Evolutionary conservation across 2,113 vertebrate genomes (phyloP), one percentile per base, ranked within the genome.

Genomic region (Dasyornis broadbenti): DNA sequence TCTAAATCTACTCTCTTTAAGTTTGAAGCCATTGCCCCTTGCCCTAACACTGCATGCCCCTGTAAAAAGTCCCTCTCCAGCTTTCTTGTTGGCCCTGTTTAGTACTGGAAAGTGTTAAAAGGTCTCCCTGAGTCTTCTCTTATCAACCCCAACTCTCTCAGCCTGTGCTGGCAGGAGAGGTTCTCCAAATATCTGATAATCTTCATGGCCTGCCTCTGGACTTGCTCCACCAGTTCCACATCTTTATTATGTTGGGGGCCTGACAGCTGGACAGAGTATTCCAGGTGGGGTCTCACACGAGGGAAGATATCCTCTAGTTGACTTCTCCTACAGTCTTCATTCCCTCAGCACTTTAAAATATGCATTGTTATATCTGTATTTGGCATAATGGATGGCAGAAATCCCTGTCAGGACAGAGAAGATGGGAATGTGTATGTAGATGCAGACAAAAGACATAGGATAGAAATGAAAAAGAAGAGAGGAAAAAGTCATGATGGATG

Each of bases 401-500:
- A 63, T 6, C 9, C 54, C 17, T 57, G 45, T 9, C 23, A 70
- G 23, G n/a, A 42, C 21, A 54, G 17, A 44, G 66, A 76, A 85
- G 9, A 53, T 2, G 7, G 11, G 8, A 56, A 61, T 21, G 26
- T 60, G 22, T 27, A 65, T 31, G 35, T 40, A 77, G 15, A 10
- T 63, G 40, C 30, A 63, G 47, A 28, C 7, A 81, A 59, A 83
- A 92, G 5, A 70, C 0, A 0, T 33, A 45, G 9, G 15, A 66
- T 4, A 49, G 47, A 79, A 78, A 68, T 35, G 4, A 44, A 78
- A 77, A 26, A 31, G 19, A 61, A 35, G 3, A 1, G 3, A 7
- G 1, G 1, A 1, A 42, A 40, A 50, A 15, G 6, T 57, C 2
- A 10, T 16, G 7, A 42, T 22, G 15, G 30, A 18, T 57, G 23